Evolutionary conservation across 2,888 invertebrate genomes (phyloP), one percentile per base, ranked within the genome.

Genomic region (Thalpophila matura): DNA sequence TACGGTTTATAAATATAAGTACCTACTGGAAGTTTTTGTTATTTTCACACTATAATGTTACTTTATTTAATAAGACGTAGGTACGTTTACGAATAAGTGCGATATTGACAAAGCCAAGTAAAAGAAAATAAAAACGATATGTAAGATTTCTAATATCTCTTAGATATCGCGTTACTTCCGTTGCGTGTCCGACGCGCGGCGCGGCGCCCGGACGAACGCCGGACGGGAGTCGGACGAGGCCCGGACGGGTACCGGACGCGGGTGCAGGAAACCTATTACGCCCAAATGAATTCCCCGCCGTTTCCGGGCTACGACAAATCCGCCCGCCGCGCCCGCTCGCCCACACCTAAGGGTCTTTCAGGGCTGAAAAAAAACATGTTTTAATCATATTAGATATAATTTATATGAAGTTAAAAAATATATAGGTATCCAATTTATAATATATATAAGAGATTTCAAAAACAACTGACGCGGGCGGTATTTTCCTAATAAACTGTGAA

Each of bases 241-340:
- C 84, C 90, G 90, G 90, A 91, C 89, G 88, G 84, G 83, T 84
- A 80, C 91, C 92, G 93, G 91, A 91, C 89, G 89, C 86, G 82
- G 83, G 88, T 86, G 87, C 94, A 91, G 94, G 94, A 94, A 93
- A 92, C 93, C 91, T 94, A 95, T 94, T 94, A 94, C 94, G 94
- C 93, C 93, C 93, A 93, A 95, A 95, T 94, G 93, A 94, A 94
- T 94, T 93, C 91, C 87, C 89, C 87, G 89, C 88, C 90, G 93
- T 93, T 93, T 94, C 94, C 94, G 93, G 91, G 76, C 89, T 87
- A 88, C 90, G 93, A 90, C 90, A 90, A 91, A 92, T 91, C 92
- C 92, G 84, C 84, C 92, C 89, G 86, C 84, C 86, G 86, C 88
- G 80, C 88, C 87, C 84, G 82, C 83, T 84, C 90, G 84, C 89